Evolutionary conservation across 2,888 invertebrate species (phyloP).

Genomic region (Brenthis hecate): DNA sequence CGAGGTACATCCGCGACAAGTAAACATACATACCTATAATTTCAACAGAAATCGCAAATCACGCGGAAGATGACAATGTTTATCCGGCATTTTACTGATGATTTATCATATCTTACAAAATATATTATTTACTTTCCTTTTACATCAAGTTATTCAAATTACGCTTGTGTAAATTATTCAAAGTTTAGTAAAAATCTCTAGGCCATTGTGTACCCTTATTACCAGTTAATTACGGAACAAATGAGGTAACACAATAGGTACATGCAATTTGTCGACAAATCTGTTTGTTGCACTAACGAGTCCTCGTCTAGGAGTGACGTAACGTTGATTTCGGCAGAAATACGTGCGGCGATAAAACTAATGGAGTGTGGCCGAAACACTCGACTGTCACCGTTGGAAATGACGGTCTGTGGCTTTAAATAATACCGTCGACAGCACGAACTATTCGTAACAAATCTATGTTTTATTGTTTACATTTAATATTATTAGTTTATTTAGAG

Average conservation of each 20-base stretch:
- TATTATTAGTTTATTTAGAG: too few relatives aligned
- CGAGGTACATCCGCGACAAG: constrained; percentile 15
- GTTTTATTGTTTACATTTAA: too few relatives aligned
- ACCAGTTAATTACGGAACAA: constrained; percentile 54
- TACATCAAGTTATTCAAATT: not conserved
- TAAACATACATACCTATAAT: not conserved
- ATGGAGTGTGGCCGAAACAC: constrained; percentile 60
- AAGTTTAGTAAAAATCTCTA: not conserved
- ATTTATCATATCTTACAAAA: constrained; percentile 9
- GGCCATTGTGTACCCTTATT: constrained; percentile 13
- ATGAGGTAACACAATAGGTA: constrained; percentile 56
- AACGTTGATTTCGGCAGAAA: constrained; percentile 69
- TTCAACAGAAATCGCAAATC: constrained; percentile 19
- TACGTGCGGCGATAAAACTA: constrained; percentile 65
- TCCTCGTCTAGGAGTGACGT: constrained; percentile 52
- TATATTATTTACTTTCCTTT: constrained; percentile 1
- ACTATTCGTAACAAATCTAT: too few relatives aligned
- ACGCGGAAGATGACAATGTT: constrained; percentile 15
- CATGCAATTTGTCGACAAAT: constrained; percentile 50
- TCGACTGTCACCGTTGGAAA: constrained; percentile 25
- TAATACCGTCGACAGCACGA: too few relatives aligned
- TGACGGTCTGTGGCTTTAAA: not conserved
- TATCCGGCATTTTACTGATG: not conserved
- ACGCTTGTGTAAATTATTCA: not conserved
- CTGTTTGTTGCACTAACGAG: constrained; percentile 51